Base-by-base conservation (phyloP, 2,888 invertebrate genomes). In the Coelopa pilipes region DNA sequence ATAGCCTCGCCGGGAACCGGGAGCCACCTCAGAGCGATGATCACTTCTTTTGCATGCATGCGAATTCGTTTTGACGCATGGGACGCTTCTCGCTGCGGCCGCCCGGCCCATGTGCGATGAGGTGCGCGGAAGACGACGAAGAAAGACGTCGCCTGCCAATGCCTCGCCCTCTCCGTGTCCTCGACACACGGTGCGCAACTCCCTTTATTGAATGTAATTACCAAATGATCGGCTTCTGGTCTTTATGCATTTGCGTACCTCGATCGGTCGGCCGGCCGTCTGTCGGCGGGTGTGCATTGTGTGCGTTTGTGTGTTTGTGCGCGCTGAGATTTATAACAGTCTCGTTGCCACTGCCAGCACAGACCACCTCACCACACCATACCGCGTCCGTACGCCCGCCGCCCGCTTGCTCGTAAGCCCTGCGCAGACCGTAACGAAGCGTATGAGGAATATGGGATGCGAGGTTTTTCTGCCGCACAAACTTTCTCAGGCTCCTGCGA, bases 181-280 rank as follows among this genome's bases (percentile, higher is more conserved):
- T 34, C 10, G 12, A n/a, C 34, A 9, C 45, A 15, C 62, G 24
- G 46, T 57, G 49, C 21, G 24, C 47, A 70, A 70, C 70, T 60
- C 70, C 70, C 70, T 60, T 79, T 78, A 80, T 81, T 81, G 80
- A 80, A 78, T 81, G 79, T 80, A 81, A 81, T 82, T 81, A 80
- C 79, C 76, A 80, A 80, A 81, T 80, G 81, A 81, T 79, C 78
- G 79, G 80, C 82, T 82, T 81, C 82, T 81, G 81, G 81, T 82
- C 79, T 81, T 81, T 77, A 63, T 71, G 72, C 77, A 78, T 79
- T 79, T 79, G 79, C 79, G 78, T 79, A 79, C 60, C 75, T 68
- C 46, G 46, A 74, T 50, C 68, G 77, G 55, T 68, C 46, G 46
- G 73, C 46, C 68, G 77, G 55, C 74, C 74, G 62, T 70, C 7